Evolutionary conservation across 37 sponge, comb jelly and placozoan species (phyloP), one percentile per base, ranked within the genome.

Genomic region (Ianthella basta): DNA sequence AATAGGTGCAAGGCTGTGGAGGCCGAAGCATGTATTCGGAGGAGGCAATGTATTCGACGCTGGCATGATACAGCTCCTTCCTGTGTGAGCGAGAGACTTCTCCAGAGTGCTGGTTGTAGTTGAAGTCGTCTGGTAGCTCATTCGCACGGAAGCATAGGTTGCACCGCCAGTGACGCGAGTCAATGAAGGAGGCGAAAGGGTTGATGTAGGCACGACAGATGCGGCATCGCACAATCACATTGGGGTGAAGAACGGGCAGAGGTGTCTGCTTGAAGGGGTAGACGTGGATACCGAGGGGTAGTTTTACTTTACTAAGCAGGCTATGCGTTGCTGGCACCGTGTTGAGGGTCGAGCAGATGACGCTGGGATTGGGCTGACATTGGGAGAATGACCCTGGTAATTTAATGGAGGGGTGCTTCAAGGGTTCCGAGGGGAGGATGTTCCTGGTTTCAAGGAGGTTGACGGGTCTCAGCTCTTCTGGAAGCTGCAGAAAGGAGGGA

Each of bases 1-100:
- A 92, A 64, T 90, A 96, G 25, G 97, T 91, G 80, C 91, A 85
- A 35, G 97, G 95, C 72, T 98, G 97, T 79, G 97, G 97, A 32
- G 97, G 97, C 5, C 96, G 91, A 20, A 95, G 90, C 88, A 92
- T 94, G 84, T 98, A 98, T 70, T 98, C 99, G 20, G 99, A 96
- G 8, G 97, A 92, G 21, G 99, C 99, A 35, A 98, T 88, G 82
- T 94, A 98, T 82, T 98, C 99, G 37, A 96, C 97, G 34, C 86
- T 60, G 18, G 91, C 59, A 30, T 69, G 82, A 55, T 81, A 82
- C 33, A 98, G 69, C 80, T 98, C 99, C 50, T 55, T 55, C 34
- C 90, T 30, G 37, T 85, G 87, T 20, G 70, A 57, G 27, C 87
- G 59, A 4, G 88, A 87, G 59, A 23, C 34, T 4, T 67, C 82